A percentile compares a stretch with the other conserved stretches of the same genome.
Evolutionary conservation across 2,113 vertebrate species (phyloP).

Genomic region (Pomatorhinus ruficollis): DNA sequence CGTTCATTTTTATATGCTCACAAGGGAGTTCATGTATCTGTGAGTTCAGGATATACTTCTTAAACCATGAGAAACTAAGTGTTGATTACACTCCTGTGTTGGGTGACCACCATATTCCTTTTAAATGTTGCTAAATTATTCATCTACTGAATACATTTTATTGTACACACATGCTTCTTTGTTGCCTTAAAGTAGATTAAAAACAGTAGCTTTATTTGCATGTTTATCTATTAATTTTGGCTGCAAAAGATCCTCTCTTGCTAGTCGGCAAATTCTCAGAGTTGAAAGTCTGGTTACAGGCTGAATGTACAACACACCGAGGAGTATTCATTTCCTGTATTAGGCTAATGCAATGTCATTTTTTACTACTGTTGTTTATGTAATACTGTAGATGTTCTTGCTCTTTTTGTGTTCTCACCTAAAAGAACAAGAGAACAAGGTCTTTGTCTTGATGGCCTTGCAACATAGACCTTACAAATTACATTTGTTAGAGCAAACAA

Average conservation of each 20-base stretch:
- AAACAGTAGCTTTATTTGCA: background rate
- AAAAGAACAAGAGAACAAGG: background rate
- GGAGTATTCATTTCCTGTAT: slow-evolving; percentile 8
- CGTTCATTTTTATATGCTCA: background rate
- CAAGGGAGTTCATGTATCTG: background rate
- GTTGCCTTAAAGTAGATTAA: background rate
- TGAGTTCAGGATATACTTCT: background rate
- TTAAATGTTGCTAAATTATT: slow-evolving; percentile 37
- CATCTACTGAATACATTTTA: background rate
- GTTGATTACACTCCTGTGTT: background rate
- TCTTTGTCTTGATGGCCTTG: background rate
- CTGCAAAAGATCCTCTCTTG: background rate
- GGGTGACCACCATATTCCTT: background rate
- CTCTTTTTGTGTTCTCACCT: background rate
- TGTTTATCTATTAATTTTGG: slow-evolving; percentile 33
- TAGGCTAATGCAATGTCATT: background rate
- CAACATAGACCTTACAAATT: background rate
- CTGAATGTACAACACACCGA: slow-evolving; percentile 19
- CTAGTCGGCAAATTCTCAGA: background rate
- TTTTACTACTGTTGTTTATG: slow-evolving; percentile 45
- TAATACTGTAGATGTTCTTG: background rate
- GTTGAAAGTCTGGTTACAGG: background rate
- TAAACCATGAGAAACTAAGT: background rate
- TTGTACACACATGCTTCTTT: background rate
- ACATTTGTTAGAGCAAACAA: background rate